phyloP scores from a whole-genome alignment of 2,888 invertebrate genomes.

The Coremacera marginata region DNA sequence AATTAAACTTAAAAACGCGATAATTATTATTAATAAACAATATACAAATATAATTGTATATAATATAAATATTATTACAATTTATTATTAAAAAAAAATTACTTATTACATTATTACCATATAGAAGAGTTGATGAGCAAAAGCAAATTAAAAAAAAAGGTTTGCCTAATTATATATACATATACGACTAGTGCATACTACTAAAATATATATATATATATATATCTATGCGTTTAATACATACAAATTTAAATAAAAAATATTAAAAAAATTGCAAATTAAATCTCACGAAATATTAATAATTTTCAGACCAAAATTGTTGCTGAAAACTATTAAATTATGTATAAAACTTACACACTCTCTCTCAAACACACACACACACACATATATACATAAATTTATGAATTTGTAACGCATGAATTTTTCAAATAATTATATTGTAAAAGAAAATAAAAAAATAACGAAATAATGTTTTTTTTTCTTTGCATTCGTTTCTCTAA shows the following conservation, averaged over 20 bases:
- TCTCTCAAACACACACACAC: conserved; percentile 18
- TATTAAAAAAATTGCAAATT: conserved; percentile 12
- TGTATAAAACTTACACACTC: conserved; percentile 21
- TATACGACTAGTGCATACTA: neutral
- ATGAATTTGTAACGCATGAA: conserved; percentile 6
- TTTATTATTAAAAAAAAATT: conserved; percentile 13
- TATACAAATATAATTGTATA: conserved; percentile 24
- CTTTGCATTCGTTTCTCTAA: conserved; percentile 25
- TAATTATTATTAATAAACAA: conserved; percentile 4
- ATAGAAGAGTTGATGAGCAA: conserved; percentile 1
- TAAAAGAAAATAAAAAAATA: neutral
- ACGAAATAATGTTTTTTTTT: neutral
- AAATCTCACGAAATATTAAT: neutral
- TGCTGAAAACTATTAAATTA: neutral
- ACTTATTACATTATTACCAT: neutral
- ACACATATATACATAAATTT: neutral
- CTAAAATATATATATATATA: neutral
- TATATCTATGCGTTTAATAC: neutral
- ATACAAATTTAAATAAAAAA: neutral
- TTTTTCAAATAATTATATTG: conserved; percentile 4
- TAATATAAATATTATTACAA: conserved; percentile 30
- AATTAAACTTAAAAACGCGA: neutral
- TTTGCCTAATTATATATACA: conserved; percentile 8
- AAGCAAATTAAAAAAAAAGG: neutral
- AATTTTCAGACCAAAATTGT: conserved; percentile 5